Base-by-base conservation (phyloP, 1,140 invertebrate species). In the Bombus sylvicola region DNA sequence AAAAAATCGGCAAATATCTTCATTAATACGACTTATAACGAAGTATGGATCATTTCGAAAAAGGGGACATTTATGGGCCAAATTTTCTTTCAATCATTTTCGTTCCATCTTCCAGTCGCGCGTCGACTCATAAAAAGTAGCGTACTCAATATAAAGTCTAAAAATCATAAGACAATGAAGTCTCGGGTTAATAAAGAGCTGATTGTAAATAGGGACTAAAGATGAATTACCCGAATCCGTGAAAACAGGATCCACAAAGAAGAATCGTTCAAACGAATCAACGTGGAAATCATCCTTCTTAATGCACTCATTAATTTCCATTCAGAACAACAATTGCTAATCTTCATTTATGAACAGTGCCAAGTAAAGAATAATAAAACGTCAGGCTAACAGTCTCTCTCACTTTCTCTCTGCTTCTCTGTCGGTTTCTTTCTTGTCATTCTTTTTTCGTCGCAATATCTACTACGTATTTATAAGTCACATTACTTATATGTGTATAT, bases 401-500 rank as follows among this genome's bases (percentile, higher is more conserved):
- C 53, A 37, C 62, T 71, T 41, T 75, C 28, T 78, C 72, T 71
- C 74, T 79, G 57, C 31, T 81, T 41, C 22, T 87, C 66, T n/a
- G 5, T 76, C 34, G 22, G 22, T 83, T 41, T 78, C 37, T 69
- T 57, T 34, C 47, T 69, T n/a, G 2, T 57, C 18, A 31, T 43
- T 62, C 10, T 31, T 47, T 47, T 28, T 39, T 66, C 47, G 25
- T 69, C 57, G n/a, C 78, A 84, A 73, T 81, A 74, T 9, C 85
- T 79, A 47, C 73, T 80, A 74, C 66, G 22, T 81, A 85, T 86
- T 64, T 85, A 82, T 90, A 37, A 72, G 83, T 79, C 53, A 80
- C 43, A 39, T 85, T 76, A 83, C 87, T 72, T 83, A 89, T 84
- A 81, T 88, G 69, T 79, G 1, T 77, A 73, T 88, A 43, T 81